Evolutionary conservation across 2,113 vertebrate species (phyloP).

Genomic region (Danionella cerebrum): DNA sequence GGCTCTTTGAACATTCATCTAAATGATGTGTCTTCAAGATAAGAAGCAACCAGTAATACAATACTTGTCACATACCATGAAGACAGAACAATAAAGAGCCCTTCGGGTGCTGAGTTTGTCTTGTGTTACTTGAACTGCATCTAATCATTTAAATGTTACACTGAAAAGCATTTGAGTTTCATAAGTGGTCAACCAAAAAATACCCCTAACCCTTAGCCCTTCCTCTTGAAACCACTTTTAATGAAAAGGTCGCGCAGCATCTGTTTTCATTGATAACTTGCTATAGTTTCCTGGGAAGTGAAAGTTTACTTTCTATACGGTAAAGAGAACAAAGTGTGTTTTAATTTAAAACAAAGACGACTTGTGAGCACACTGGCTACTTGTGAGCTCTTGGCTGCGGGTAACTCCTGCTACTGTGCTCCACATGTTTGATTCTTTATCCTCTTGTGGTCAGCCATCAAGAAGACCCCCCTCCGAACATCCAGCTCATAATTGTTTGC

Average conservation of each 20-base stretch:
- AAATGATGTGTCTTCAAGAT: slow-evolving; percentile 1
- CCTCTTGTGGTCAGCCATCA: slow-evolving; percentile 17
- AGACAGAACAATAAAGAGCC: not conserved
- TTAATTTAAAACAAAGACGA: slow-evolving; percentile 20
- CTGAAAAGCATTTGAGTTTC: too few relatives aligned
- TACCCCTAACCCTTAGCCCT: too few relatives aligned
- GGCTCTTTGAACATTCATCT: slow-evolving; percentile 6
- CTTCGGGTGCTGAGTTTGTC: not conserved
- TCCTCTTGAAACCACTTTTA: too few relatives aligned
- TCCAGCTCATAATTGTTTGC: slow-evolving; percentile 42
- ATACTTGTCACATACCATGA: not conserved
- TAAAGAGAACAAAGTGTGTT: too few relatives aligned
- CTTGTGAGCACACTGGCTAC: slow-evolving; percentile 19
- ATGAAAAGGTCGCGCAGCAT: too few relatives aligned
- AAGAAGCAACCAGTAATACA: not conserved
- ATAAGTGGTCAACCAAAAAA: too few relatives aligned
- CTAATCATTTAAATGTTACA: too few relatives aligned
- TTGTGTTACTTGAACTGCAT: not conserved
- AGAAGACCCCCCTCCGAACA: slow-evolving; percentile 29
- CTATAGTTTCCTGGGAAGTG: too few relatives aligned
- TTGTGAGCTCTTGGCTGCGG: not conserved
- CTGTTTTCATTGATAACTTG: too few relatives aligned
- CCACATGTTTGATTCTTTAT: slow-evolving; percentile 23
- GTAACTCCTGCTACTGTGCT: slow-evolving; percentile 18
- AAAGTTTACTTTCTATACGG: too few relatives aligned